Evolutionary conservation across 2,888 invertebrate genomes (phyloP), one percentile per base, ranked within the genome.

Genomic region (Zelleria hepariella): DNA sequence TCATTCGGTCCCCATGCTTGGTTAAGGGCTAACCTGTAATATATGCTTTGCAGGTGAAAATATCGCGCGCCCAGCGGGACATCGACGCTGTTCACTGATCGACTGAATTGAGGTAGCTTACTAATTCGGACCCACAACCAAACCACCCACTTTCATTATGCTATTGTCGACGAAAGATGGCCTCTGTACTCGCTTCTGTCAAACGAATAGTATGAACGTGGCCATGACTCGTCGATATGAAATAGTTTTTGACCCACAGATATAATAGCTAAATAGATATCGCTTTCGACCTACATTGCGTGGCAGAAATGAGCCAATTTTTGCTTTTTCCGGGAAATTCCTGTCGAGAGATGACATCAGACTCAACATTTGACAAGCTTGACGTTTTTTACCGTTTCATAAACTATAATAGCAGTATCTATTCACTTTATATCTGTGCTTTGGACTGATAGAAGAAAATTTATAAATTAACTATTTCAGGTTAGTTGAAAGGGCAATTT

Each of bases 31-130:
- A 42, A 42, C 32, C 15, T 42, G 49, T 49, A 18, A 49, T 21
- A 21, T 18, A 20, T 49, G 21, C 21, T 52, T 76, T 77, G 10
- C 78, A 88, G 87, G 94, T 97, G 61, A 98, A 98, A 90, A 96
- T 96, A 80, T 98, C 98, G 48, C 92, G 96, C 70, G 98, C 98
- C 59, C 98, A 98, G 86, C 92, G 98, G 67, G 97, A 97, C 80
- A 98, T 98, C 77, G 97, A 98, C 81, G 92, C 92, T 65, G 92
- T 92, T 67, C 92, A 91, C 78, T 92, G 81, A 82, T 62, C 61
- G 20, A 25, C 51, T 20, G 23, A 51, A 10, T 51, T 64, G 7
- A 49, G 23, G 24, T 27, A 57, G 56, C 4, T 8, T 21, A 51
- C 10, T 3, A 51, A 42, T 10, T 42, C 32, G 32, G 15, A 42